Conservation (phyloP, 2,113 vertebrate species). For the Fregetta grallaria region DNA sequence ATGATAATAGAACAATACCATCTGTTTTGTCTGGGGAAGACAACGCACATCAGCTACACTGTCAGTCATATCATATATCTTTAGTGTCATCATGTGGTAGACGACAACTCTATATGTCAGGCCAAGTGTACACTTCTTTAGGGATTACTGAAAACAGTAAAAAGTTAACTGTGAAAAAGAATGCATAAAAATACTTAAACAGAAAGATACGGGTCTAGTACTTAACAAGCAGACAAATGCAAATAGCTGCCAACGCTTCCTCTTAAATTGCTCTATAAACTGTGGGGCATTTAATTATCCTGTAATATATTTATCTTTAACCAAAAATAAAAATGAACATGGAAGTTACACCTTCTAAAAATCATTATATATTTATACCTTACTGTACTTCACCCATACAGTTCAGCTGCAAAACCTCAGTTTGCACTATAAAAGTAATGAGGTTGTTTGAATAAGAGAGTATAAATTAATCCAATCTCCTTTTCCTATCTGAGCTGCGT, state of each 20-base stretch:
- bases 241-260: conserved; percentile 60
- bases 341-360: conserved; percentile 65
- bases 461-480: conserved; percentile 95
- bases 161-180: conserved; percentile 79
- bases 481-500: conserved; percentile 87
- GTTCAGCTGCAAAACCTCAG: conserved; percentile 85
- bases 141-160: conserved; percentile 84
- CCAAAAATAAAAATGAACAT: conserved; percentile 59
- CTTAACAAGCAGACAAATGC: conserved; percentile 65
- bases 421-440: conserved; percentile 96
- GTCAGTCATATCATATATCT: conserved; percentile 97
- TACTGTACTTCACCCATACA: conserved; percentile 82
- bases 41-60: conserved; percentile 90
- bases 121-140: conserved; percentile 88
- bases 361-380: conserved; percentile 69
- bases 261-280: conserved; percentile 62
- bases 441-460: conserved; percentile 96
- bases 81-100: conserved; percentile 95
- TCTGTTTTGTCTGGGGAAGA: conserved; percentile 97
- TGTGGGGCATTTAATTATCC: conserved; percentile 62
- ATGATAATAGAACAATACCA: conserved; percentile 98
- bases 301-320: conserved; percentile 64
- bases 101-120: conserved; percentile 97
- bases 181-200: conserved; percentile 73
- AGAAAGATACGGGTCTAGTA: conserved; percentile 38